A percentile compares a stretch with the other conserved stretches of the same genome.
These are phyloP conservation scores for Urocolius indicus DNA, from an alignment of 2,113 vertebrate species.

Conservation along the genomic window DNA sequence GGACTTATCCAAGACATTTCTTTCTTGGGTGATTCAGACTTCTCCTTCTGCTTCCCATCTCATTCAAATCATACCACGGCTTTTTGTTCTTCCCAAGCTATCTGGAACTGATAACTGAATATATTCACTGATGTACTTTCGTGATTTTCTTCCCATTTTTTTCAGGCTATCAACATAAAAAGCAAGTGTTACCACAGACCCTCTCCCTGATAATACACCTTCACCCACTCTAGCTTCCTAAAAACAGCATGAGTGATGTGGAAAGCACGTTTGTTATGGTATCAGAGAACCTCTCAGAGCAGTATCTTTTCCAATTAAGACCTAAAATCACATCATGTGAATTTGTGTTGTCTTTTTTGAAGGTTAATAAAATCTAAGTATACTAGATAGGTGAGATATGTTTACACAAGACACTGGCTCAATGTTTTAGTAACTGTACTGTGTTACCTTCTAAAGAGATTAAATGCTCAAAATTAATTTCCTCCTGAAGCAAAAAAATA, in stretches of 20 bases:
- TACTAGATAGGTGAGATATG: not conserved
- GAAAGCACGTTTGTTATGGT: not conserved
- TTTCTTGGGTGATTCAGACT: slow-evolving; percentile 16
- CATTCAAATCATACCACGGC: not conserved
- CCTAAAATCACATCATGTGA: slow-evolving; percentile 18
- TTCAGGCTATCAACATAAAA: not conserved
- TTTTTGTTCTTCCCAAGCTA: not conserved
- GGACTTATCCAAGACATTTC: not conserved
- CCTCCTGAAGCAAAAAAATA: slow-evolving; percentile 40
- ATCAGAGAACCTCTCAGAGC: not conserved
- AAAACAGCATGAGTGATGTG: not conserved
- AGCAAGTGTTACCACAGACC: not conserved
- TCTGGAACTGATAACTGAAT: not conserved
- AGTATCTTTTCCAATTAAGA: not conserved
- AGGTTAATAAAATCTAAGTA: slow-evolving; percentile 12
- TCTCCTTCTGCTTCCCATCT: not conserved
- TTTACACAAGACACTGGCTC: slow-evolving; percentile 31
- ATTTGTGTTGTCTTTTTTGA: not conserved
- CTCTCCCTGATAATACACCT: not conserved
- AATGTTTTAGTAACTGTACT: slow-evolving; percentile 44
- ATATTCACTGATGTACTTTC: not conserved
- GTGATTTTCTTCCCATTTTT: not conserved
- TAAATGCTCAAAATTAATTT: not conserved
- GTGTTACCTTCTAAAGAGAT: slow-evolving; percentile 39
- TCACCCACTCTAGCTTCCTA: not conserved